Evolutionary conservation across 64 coral and sea anemone species (phyloP).

Genomic region (Stichodactyla helianthus): DNA sequence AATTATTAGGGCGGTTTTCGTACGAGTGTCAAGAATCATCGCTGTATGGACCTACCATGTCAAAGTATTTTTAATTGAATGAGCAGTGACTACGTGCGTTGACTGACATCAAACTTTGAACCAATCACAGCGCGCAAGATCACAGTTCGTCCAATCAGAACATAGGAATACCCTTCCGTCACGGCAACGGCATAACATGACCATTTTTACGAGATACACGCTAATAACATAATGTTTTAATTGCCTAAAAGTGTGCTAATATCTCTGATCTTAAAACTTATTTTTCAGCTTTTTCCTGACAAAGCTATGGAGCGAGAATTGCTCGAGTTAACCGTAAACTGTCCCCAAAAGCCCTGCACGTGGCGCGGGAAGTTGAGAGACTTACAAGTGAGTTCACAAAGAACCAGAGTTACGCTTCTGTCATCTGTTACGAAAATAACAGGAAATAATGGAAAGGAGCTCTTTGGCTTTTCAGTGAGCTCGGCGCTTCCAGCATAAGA

Average conservation of each 20-base stretch:
- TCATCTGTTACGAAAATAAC: no score
- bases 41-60: no score
- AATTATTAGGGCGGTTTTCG: background rate
- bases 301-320: background rate
- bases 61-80: no score
- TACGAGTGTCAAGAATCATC: no score
- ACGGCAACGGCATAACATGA: no score
- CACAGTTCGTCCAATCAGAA: background rate
- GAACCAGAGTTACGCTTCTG: no score
- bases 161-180: no score
- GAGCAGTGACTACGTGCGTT: no score
- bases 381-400: background rate
- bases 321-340: background rate
- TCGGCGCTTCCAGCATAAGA: no score
- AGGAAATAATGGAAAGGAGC: no score
- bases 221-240: background rate
- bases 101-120: background rate
- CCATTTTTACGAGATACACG: background rate
- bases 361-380: background rate
- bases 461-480: no score
- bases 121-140: background rate
- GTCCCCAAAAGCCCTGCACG: background rate
- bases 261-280: background rate
- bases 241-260: background rate
- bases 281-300: background rate